Conservation (phyloP, 2,113 vertebrate species). For the Elephantulus edwardii region DNA sequence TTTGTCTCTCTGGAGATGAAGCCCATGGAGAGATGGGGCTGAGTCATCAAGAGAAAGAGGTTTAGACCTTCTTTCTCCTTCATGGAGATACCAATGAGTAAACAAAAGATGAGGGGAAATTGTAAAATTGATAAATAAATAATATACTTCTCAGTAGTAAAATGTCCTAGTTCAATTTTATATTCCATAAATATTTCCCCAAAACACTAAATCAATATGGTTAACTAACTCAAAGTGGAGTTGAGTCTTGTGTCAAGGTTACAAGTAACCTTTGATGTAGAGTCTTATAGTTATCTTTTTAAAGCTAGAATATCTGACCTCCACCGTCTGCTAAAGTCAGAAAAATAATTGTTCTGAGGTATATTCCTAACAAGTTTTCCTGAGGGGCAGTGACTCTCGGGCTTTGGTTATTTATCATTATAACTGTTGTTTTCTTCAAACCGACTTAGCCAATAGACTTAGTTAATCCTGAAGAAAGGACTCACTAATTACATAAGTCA, state of each 20-base stretch:
- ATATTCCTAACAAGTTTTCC: conserved; percentile 48
- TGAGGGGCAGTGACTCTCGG: conserved; percentile 26
- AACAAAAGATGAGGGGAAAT: background rate
- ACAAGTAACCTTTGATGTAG: background rate
- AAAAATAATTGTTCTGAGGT: conserved; percentile 34
- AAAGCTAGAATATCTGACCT: background rate
- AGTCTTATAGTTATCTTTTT: background rate
- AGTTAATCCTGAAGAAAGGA: conserved; percentile 11
- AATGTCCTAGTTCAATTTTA: conserved; percentile 3
- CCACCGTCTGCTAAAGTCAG: conserved; percentile 5
- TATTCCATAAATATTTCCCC: background rate
- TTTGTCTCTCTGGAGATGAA: background rate
- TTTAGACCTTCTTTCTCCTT: background rate
- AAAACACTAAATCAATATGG: background rate
- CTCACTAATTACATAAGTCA: background rate
- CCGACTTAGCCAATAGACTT: conserved; percentile 20
- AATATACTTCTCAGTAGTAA: background rate
- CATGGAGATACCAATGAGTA: background rate
- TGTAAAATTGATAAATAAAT: background rate
- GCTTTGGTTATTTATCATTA: conserved; percentile 54
- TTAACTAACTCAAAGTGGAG: background rate
- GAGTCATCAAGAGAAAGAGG: background rate
- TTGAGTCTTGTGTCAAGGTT: conserved; percentile 15
- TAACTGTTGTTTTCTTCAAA: conserved; percentile 57
- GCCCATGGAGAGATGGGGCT: background rate